phyloP scores from a whole-genome alignment of 2,113 vertebrate species.

The Eulacestoma nigropectus region DNA sequence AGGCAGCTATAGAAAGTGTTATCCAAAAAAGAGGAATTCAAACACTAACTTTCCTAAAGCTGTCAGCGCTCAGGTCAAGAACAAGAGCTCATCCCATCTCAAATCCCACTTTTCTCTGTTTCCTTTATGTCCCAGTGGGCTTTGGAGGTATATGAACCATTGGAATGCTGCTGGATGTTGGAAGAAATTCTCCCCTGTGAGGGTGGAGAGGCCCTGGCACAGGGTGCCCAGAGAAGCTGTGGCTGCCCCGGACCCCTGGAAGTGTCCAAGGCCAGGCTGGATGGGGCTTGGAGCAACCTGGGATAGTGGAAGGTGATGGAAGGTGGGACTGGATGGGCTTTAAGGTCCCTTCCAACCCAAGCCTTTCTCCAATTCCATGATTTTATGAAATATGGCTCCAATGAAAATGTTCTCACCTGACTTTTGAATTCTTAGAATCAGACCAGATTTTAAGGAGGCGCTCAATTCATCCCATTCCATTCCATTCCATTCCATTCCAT shows the following conservation, averaged over 20 bases:
- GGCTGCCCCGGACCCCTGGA: background rate
- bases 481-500: background rate
- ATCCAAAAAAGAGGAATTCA: background rate
- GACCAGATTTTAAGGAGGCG: background rate
- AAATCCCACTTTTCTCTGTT: background rate
- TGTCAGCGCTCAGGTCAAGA: background rate
- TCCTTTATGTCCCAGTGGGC: background rate
- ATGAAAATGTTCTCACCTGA: background rate
- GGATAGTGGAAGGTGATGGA: background rate
- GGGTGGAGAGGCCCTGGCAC: rapidly evolving
- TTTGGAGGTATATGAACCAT: background rate
- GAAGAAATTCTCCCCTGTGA: background rate
- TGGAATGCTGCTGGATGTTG: background rate
- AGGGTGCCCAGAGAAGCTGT: background rate
- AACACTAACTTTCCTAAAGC: rapidly evolving
- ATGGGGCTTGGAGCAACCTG: rapidly evolving
- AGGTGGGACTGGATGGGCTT: background rate
- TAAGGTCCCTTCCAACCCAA: background rate
- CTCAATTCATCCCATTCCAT: background rate
- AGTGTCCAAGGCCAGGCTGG: background rate
- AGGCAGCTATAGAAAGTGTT: background rate
- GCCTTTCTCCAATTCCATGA: background rate
- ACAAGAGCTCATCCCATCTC: background rate
- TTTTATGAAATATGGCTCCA: background rate
- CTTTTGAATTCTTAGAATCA: background rate